These are phyloP conservation scores for Cricetomys ansorgei DNA, from an alignment of 2,113 vertebrate genomes.

Conservation along the genomic window DNA sequence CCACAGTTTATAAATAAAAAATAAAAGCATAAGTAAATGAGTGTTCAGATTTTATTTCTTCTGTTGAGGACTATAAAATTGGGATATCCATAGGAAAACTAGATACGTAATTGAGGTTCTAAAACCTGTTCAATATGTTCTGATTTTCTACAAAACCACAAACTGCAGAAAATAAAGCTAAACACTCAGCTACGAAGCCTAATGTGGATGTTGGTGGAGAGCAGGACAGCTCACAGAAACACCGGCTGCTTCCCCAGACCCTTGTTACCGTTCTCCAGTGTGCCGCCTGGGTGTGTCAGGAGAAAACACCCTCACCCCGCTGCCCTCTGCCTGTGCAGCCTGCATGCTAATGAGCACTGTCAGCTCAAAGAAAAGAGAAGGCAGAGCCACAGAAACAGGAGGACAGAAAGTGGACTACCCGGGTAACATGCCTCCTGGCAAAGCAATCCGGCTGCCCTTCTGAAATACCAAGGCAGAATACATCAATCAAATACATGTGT, in stretches of 20 bases:
- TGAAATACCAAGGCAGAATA: slow-evolving; percentile 22
- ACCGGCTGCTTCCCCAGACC: not conserved
- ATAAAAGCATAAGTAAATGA: not conserved
- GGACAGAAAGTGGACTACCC: not conserved
- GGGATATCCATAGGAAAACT: not conserved
- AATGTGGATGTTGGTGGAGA: not conserved
- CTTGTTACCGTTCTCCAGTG: not conserved
- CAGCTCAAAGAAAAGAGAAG: slow-evolving; percentile 4
- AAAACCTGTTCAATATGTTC: not conserved
- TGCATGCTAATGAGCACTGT: not conserved
- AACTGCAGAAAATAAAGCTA: not conserved
- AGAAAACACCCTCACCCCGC: not conserved
- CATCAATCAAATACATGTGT: not conserved
- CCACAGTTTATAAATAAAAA: not conserved
- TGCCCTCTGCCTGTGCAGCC: not conserved
- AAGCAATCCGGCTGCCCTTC: not conserved
- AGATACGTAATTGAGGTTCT: not conserved
- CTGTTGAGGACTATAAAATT: slow-evolving; percentile 8
- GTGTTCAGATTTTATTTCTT: not conserved
- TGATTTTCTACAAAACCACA: not conserved
- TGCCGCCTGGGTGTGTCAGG: not conserved
- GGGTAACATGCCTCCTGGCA: not conserved
- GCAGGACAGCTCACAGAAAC: not conserved
- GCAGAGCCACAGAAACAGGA: not conserved
- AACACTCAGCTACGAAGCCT: not conserved